A percentile compares a stretch with the other conserved stretches of the same genome.
Evolutionary conservation across 2,113 vertebrate species (phyloP).

Genomic region (Marmota flaviventris): DNA sequence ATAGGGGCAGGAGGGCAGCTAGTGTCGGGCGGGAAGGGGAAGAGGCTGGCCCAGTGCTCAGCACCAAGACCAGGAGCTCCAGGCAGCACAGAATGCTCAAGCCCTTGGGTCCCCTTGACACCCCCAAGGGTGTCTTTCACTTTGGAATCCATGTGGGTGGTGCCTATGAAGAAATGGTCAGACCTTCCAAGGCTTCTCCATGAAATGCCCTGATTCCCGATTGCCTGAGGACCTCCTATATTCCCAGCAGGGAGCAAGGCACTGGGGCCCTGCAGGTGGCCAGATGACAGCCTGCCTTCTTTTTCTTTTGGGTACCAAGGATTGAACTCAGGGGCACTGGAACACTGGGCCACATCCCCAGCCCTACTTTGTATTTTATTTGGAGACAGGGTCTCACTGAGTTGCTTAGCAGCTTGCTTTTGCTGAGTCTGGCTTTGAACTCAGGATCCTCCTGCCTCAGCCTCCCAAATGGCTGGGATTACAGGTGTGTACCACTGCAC

Average conservation of each 20-base stretch:
- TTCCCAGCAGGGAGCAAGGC: background rate
- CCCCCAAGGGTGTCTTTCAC: too few species aligned
- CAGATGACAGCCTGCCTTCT: background rate
- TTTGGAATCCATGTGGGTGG: background rate
- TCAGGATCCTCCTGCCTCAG: too few species aligned
- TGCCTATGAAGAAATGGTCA: fast-evolving
- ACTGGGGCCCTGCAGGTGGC: background rate
- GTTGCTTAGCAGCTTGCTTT: too few species aligned
- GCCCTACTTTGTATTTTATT: too few species aligned
- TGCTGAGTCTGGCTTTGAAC: too few species aligned
- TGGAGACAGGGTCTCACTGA: too few species aligned
- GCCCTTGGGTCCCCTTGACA: background rate
- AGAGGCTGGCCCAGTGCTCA: background rate
- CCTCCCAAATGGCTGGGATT: too few species aligned
- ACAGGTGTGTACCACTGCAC: too few species aligned
- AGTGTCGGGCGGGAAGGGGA: background rate
- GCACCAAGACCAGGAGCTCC: background rate
- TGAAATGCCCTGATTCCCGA: background rate
- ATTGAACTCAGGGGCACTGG: too few species aligned
- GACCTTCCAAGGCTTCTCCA: background rate
- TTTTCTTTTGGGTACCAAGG: too few species aligned
- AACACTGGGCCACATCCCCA: too few species aligned
- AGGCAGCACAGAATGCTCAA: background rate
- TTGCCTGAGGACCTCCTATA: background rate
- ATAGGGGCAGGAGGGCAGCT: background rate